phyloP scores from a whole-genome alignment of 2,797 vertebrate genomes.

The Lacerta agilis region DNA sequence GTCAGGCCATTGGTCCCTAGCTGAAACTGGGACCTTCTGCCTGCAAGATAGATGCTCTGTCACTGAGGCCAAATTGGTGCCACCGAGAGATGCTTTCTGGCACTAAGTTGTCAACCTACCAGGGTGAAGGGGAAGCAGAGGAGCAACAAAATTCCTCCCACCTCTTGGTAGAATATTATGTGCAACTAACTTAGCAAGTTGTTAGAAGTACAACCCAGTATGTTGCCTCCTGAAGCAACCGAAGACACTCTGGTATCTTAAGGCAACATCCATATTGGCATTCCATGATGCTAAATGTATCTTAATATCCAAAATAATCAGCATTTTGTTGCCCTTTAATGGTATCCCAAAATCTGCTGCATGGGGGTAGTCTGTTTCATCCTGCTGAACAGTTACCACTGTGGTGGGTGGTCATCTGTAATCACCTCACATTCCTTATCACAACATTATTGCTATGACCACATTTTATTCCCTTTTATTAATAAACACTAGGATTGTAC shows the following conservation, averaged over 20 bases:
- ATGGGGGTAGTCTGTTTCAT: not conserved
- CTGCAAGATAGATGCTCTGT: no score
- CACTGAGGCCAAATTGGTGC: no score
- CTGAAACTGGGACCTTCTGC: no score
- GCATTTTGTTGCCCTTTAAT: not conserved
- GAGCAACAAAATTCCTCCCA: not conserved
- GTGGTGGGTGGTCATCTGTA: not conserved
- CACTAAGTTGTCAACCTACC: no score
- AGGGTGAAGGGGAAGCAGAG: not conserved
- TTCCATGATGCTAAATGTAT: not conserved
- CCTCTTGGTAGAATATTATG: not conserved
- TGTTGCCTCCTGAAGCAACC: not conserved
- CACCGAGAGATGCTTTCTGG: no score
- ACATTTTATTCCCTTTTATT: not conserved
- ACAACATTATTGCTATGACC: not conserved
- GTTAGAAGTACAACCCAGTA: not conserved
- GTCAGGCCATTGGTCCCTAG: no score
- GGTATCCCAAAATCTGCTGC: not conserved
- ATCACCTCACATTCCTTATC: not conserved
- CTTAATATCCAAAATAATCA: not conserved
- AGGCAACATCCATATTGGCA: not conserved
- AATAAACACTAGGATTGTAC: not conserved
- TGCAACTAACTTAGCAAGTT: not conserved
- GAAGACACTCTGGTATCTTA: not conserved
- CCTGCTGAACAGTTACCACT: not conserved